Evolutionary conservation across 2,113 vertebrate species (phyloP).

Genomic region (Brienomyrus brachyistius): DNA sequence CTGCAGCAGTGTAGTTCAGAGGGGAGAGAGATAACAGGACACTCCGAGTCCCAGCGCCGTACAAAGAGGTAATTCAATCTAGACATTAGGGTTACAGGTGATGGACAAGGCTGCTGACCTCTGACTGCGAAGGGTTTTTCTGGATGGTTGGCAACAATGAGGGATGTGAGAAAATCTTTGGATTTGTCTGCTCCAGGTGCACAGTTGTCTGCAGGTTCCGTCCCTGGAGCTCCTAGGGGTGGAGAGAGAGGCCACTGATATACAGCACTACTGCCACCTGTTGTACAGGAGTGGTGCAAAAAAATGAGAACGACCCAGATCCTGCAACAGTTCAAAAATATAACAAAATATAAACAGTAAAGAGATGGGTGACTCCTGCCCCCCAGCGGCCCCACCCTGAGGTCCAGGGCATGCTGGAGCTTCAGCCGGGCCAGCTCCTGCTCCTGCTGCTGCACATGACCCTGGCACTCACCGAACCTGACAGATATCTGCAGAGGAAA

Average conservation of each 20-base stretch:
- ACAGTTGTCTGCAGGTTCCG: slow-evolving; percentile 43
- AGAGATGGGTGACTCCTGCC: neutral
- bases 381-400: slow-evolving; percentile 56
- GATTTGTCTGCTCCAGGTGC: neutral
- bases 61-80: neutral
- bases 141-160: slow-evolving; percentile 25
- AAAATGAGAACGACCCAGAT: neutral
- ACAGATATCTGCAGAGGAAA: slow-evolving; percentile 59
- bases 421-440: slow-evolving; percentile 68
- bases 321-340: too few relatives aligned
- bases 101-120: neutral
- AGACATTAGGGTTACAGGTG: neutral
- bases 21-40: neutral
- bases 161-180: slow-evolving; percentile 10
- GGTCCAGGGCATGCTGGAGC: slow-evolving; percentile 68
- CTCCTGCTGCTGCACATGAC: slow-evolving; percentile 70
- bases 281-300: neutral
- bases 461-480: slow-evolving; percentile 74
- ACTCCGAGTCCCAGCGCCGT: neutral
- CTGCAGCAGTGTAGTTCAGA: slow-evolving; percentile 10
- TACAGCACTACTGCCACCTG: neutral
- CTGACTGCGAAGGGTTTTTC: neutral
- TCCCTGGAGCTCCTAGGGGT: slow-evolving; percentile 64
- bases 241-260: neutral
- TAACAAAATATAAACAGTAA: neutral